Base-by-base conservation (phyloP, 1,140 invertebrate genomes). In the Calliphora vicina region DNA sequence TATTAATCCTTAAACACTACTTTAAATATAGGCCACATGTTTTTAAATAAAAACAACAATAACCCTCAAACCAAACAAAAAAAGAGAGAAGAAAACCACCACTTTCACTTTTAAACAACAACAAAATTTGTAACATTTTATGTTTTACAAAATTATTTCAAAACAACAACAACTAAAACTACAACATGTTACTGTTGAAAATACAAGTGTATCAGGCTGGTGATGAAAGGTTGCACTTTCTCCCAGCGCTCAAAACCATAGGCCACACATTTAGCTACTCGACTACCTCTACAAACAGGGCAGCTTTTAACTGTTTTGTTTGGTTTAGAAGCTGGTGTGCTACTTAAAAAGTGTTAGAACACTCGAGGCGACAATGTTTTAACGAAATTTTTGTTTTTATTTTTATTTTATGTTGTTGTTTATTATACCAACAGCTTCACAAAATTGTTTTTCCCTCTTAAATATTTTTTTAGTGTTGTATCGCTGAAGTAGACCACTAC, bases 401-500 rank as follows among this genome's bases (percentile, higher is more conserved):
- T 23, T 20, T 23, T 23, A 10, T 23, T 20, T 23, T 23, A 10
- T 67, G 61, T 23, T 67, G 6, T 67, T 10, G n/a, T 67, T 8
- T 67, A 9, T 67, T 20, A 2, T 67, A 35, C 35, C 23, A 23
- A 23, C 61, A 67, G n/a, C 61, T 23, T 10, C 25, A 25, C 9
- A 20, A 67, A 67, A 25, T 25, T 25, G 61, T 57, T 57, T 57
- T 57, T n/a, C 50, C 50, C 50, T 57, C 6, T 57, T 57, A 1
- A 6, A 57, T 6, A n/a, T 57, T n/a, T 17, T 5, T n/a, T 17
- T 57, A 1, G 50, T n/a, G n/a, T n/a, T n/a, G n/a, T n/a, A n/a
- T n/a, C 50, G 50, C 50, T 57, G 50, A 57, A 57, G 50, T 57
- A 57, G 61, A 67, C 61, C 61, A 67, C 61, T n/a, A n/a, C n/a